Conservation (phyloP, 2,888 invertebrate genomes). For the Timandra comae region DNA sequence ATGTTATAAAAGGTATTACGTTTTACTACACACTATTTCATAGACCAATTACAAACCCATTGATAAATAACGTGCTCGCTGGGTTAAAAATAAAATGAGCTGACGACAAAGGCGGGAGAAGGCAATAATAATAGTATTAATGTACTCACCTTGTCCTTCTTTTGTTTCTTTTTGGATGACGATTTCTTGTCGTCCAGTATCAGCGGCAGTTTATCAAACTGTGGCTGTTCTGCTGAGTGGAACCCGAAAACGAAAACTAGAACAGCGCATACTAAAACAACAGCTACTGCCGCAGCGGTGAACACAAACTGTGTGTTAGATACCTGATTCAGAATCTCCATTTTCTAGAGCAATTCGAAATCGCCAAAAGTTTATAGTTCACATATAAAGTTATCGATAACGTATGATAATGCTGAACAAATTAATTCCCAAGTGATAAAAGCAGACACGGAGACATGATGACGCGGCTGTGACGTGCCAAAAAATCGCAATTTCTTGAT, state of each 20-base stretch:
- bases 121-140: constrained; percentile 28
- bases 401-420: constrained; percentile 68
- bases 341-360: constrained; percentile 53
- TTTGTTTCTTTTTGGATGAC: constrained; percentile 80
- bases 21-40: no score
- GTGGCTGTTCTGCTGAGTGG: constrained; percentile 87
- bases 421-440: constrained; percentile 73
- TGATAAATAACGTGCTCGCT: constrained; percentile 27
- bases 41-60: constrained; percentile 34
- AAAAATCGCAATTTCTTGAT: constrained; percentile 51
- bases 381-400: constrained; percentile 68
- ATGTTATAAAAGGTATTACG: no score
- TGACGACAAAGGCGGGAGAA: constrained; percentile 40
- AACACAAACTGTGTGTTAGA: constrained; percentile 75
- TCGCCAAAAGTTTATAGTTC: constrained; percentile 51
- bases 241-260: constrained; percentile 88
- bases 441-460: constrained; percentile 78
- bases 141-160: constrained; percentile 81
- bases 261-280: constrained; percentile 83
- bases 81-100: constrained; percentile 74
- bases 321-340: constrained; percentile 79
- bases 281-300: constrained; percentile 76
- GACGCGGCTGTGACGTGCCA: constrained; percentile 84
- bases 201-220: constrained; percentile 83
- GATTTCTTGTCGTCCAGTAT: constrained; percentile 81